These are phyloP conservation scores for Nomada fabriciana DNA, from an alignment of 2,888 invertebrate species.

Conservation along the genomic window DNA sequence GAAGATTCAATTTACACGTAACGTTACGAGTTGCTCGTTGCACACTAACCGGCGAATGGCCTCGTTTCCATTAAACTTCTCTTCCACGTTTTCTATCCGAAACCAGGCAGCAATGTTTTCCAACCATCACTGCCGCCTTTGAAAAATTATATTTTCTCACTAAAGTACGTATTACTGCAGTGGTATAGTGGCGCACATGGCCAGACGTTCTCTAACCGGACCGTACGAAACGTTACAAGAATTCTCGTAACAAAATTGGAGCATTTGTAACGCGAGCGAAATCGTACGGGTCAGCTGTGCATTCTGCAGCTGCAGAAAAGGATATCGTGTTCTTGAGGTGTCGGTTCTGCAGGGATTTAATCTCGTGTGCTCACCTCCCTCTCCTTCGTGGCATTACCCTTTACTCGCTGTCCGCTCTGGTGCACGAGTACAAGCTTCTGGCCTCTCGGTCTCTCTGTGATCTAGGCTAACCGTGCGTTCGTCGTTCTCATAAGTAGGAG, in stretches of 20 bases:
- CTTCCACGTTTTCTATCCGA: not conserved
- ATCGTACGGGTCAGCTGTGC: conserved; percentile 3
- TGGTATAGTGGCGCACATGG: too few species aligned
- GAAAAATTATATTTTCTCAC: not conserved
- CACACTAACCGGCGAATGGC: conserved; percentile 13
- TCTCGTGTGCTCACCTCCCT: not conserved
- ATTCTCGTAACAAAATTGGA: not conserved
- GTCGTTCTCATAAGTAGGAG: conserved; percentile 72
- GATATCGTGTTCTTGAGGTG: conserved; percentile 31
- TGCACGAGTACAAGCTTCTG: conserved; percentile 7
- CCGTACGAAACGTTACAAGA: too few species aligned
- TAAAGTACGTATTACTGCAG: too few species aligned
- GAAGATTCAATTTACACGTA: not conserved
- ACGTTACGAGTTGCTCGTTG: conserved; percentile 10
- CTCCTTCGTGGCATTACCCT: conserved; percentile 20
- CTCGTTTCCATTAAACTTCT: conserved; percentile 11
- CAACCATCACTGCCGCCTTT: not conserved
- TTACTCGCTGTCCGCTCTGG: conserved; percentile 8
- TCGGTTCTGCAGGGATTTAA: conserved; percentile 26
- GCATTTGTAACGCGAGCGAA: conserved; percentile 32
- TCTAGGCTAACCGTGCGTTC: conserved; percentile 75
- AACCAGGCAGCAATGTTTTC: not conserved
- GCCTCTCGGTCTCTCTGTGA: conserved; percentile 40
- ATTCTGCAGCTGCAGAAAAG: conserved; percentile 21
- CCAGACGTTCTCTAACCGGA: too few species aligned